These are phyloP conservation scores for Cyprinus carpio DNA, from an alignment of 2,113 vertebrate genomes.

Conservation along the genomic window DNA sequence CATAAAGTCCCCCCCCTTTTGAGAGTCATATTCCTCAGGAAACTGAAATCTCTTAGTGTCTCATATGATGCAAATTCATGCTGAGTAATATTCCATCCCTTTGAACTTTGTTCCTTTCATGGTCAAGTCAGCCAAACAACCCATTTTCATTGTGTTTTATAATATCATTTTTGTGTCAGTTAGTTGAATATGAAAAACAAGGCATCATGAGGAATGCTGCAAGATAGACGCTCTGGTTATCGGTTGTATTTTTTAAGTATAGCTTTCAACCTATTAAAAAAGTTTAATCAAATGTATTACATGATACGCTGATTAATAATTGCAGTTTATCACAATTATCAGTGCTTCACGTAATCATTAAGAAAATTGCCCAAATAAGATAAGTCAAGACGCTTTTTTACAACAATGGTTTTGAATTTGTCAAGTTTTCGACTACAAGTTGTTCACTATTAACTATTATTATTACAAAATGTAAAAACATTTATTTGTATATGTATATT, in stretches of 20 bases:
- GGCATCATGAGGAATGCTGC: constrained; percentile 3
- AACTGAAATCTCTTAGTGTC: constrained; percentile 66
- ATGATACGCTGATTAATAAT: background rate
- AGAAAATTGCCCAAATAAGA: no score
- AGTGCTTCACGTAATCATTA: background rate
- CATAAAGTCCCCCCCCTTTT: no score
- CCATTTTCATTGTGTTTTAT: constrained; percentile 65
- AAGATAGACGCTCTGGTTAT: constrained; percentile 5
- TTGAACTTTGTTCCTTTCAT: constrained; percentile 77
- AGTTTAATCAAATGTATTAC: background rate
- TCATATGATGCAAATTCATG: constrained; percentile 77
- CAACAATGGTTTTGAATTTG: no score
- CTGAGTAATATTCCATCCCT: constrained; percentile 74
- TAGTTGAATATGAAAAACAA: constrained; percentile 47
- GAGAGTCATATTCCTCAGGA: constrained; percentile 60
- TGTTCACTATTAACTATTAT: background rate
- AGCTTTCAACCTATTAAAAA: background rate
- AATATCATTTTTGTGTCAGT: constrained; percentile 59
- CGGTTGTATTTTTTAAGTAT: background rate
- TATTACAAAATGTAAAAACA: background rate
- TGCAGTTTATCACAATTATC: background rate
- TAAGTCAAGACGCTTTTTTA: no score
- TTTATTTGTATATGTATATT: no score
- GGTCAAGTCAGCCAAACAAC: constrained; percentile 69
- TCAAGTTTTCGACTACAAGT: background rate